phyloP scores from a whole-genome alignment of 2,888 invertebrate genomes.

The Mamestra brassicae region DNA sequence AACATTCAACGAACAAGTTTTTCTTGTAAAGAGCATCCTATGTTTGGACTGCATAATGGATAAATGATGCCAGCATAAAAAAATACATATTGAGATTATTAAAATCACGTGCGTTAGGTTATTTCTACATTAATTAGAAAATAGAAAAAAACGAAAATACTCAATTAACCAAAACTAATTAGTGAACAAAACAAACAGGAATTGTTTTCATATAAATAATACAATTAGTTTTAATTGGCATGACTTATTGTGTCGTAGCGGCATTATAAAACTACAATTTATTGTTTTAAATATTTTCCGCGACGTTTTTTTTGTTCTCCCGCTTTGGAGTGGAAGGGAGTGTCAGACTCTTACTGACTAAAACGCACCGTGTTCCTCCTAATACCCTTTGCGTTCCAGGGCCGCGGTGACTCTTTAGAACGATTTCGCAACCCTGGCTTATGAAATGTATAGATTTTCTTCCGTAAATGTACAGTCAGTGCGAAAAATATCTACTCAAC shows the following conservation, averaged over 20 bases:
- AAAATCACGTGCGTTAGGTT: conserved; percentile 5
- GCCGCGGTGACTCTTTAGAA: no score
- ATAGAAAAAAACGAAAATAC: conserved; percentile 40
- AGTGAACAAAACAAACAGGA: background rate
- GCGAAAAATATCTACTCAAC: conserved; percentile 49
- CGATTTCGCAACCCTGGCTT: background rate
- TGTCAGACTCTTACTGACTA: no score
- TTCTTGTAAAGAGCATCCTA: background rate
- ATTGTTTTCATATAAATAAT: conserved; percentile 18
- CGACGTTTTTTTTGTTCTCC: no score
- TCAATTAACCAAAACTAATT: conserved; percentile 52
- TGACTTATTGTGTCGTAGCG: background rate
- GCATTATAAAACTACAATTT: background rate
- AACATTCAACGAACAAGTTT: background rate
- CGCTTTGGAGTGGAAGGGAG: no score
- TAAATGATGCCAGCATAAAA: background rate
- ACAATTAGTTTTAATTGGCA: conserved; percentile 40
- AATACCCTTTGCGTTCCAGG: no score
- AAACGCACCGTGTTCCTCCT: no score
- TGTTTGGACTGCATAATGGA: background rate
- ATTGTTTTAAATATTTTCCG: no score
- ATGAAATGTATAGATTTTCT: conserved; percentile 34
- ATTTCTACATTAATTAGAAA: conserved; percentile 13
- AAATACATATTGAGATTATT: background rate
- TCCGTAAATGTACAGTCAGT: conserved; percentile 56